Base-by-base conservation (phyloP, 1,140 invertebrate species). In the Saccostrea echinata region DNA sequence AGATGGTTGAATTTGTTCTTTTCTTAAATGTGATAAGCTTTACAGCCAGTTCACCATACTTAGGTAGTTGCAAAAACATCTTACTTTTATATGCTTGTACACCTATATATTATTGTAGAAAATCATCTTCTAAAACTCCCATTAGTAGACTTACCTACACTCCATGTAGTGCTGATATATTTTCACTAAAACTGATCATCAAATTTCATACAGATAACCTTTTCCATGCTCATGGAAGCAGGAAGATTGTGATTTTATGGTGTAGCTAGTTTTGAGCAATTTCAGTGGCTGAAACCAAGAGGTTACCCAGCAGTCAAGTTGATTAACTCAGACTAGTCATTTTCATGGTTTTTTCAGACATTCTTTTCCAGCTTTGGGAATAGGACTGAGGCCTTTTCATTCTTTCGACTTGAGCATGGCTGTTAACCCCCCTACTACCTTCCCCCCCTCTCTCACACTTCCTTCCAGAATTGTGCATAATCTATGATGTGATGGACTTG, bases 381-480 rank as follows among this genome's bases (percentile, higher is more conserved):
- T 30, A 76, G 68, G 16, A 76, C 27, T 76, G 68, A 76, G 18
- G 27, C 27, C 27, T 76, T 33, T 33, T 76, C 68, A 76, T 33
- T 30, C 27, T 27, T 76, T 76, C 68, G 12, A 27, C 64, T 68
- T 24, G 12, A 71, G 68, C 68, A 76, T 76, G 68, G 16, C 68
- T 76, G 68, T 76, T 27, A 27, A 24, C 64, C 68, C 27, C 24
- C 16, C 13, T 12, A 76, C 13, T 13, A 24, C 68, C 68, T 24
- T 16, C 64, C 64, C 68, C 27, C 64, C 24, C 24, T 33, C 27
- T 76, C 68, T 76, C 12, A 16, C 68, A 33, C 27, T 76, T 76
- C 68, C 68, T 76, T 76, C 68, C 68, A 76, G 68, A 76, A 33
- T 33, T 76, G 68, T 76, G 68, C 27, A 76, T 76, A 30, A 33